These are phyloP conservation scores for Melinaea menophilus DNA, from an alignment of 2,888 invertebrate genomes.

Conservation along the genomic window DNA sequence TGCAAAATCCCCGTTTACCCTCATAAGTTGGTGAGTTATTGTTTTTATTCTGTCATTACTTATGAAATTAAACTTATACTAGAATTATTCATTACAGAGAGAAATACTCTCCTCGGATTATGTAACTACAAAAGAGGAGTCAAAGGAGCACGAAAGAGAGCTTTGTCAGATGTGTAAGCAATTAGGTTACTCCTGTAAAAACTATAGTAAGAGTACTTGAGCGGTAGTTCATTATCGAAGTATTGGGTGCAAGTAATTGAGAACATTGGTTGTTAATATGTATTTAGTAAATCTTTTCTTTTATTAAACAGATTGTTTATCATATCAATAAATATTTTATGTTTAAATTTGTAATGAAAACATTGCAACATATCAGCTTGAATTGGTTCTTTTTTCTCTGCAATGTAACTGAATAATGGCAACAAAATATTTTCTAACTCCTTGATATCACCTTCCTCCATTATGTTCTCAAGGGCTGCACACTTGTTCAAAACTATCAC, in stretches of 20 bases:
- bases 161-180: slow-evolving; percentile 47
- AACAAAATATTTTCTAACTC: slow-evolving; percentile 45
- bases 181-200: slow-evolving; percentile 37
- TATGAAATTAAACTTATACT: background rate
- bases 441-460: slow-evolving; percentile 42
- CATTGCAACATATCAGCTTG: slow-evolving; percentile 37
- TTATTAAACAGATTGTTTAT: slow-evolving; percentile 35
- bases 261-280: slow-evolving; percentile 12
- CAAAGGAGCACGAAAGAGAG: slow-evolving; percentile 39
- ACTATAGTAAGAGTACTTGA: slow-evolving; percentile 1
- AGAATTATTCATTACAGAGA: slow-evolving; percentile 40
- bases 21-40: slow-evolving; percentile 35
- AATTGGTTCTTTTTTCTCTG: slow-evolving; percentile 46
- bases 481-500: slow-evolving; percentile 43
- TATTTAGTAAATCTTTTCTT: slow-evolving; percentile 13
- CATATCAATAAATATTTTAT: slow-evolving; percentile 38
- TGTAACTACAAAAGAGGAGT: slow-evolving; percentile 21
- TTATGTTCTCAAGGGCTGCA: slow-evolving; percentile 39
- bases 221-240: background rate
- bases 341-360: slow-evolving; percentile 37
- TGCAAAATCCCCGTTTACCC: slow-evolving; percentile 40
- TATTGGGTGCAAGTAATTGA: slow-evolving; percentile 1
- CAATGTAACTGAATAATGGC: slow-evolving; percentile 56
- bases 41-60: background rate
- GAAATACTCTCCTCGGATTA: slow-evolving; percentile 38